Evolutionary conservation across 2,888 invertebrate species (phyloP), one percentile per base, ranked within the genome.

Genomic region (Hartigia nigra): DNA sequence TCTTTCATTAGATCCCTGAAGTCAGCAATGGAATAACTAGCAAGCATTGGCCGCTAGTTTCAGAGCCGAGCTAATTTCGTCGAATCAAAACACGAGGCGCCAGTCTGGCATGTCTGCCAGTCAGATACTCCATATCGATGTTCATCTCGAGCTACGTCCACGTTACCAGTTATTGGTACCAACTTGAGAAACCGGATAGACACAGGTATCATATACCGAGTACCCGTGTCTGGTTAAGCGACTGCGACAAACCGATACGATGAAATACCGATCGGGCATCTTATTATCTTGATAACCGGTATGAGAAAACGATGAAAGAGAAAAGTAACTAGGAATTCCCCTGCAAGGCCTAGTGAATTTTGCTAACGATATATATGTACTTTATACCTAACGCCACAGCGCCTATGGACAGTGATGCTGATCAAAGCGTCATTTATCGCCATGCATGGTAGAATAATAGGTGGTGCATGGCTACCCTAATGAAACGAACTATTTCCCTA

Each of bases 31-130:
- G 14, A 55, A 55, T 23, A 55, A 55, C 55, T 5, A 55, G 55
- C 55, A 23, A 23, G 23, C 23, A 55, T 55, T 9, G 55, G 55
- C 55, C 23, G 23, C 55, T 55, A 55, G 55, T 23, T 55, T 55
- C 55, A 55, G 55, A 23, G 55, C 55, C 3, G 72, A 32, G 72
- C 72, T 72, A 72, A 72, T 72, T 72, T 72, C 72, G 72, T 72
- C 72, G 72, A 72, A 72, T 72, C 72, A 72, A 72, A 72, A 72
- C 72, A 72, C 72, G 31, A 72, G 72, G 72, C 72, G 72, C 72
- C 72, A 72, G 72, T 72, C 72, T 72, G 72, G 72, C 72, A 31
- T 72, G 72, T 14, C 72, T 55, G 72, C 32, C 72, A 32, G 72
- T 72, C 72, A 12, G 72, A 72, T 72, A 55, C 23, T 55, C 23